These are phyloP conservation scores for Epinotia bilunana DNA, from an alignment of 2,888 invertebrate species.

Conservation along the genomic window DNA sequence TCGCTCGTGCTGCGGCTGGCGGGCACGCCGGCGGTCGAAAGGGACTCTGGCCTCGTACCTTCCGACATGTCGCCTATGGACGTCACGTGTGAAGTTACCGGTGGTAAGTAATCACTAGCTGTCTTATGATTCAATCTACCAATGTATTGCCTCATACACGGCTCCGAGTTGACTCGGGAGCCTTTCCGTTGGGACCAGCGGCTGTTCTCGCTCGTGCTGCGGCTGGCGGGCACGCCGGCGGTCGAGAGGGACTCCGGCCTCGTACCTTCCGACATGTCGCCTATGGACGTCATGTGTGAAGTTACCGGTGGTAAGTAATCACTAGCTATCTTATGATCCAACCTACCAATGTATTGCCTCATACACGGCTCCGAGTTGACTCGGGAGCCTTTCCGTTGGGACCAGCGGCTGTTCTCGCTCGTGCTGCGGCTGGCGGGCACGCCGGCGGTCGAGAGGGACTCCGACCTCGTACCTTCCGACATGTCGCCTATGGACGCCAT, in stretches of 20 bases:
- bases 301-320: constrained; percentile 93
- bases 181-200: constrained; percentile 99
- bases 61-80: too few species aligned
- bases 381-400: too few species aligned
- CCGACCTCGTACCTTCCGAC: constrained; percentile 95
- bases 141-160: constrained; percentile 97
- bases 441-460: constrained; percentile 93
- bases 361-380: constrained; percentile 88
- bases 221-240: constrained; percentile 96
- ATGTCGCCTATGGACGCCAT: too few species aligned
- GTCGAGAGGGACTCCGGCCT: constrained; percentile 93
- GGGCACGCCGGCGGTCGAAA: constrained; percentile 94
- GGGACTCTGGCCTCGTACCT: constrained; percentile 95
- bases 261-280: constrained; percentile 96
- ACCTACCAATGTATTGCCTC: constrained; percentile 95
- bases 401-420: constrained; percentile 93
- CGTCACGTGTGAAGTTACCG: too few species aligned
- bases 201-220: constrained; percentile 96
- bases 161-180: constrained; percentile 98
- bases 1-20: constrained; percentile 96
- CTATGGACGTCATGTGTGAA: constrained; percentile 99
- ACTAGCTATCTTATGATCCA: constrained; percentile 84
- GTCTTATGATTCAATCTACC: constrained; percentile 96
- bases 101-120: constrained; percentile 85
- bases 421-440: constrained; percentile 96